A percentile compares a stretch with the other conserved stretches of the same genome.
phyloP scores from a whole-genome alignment of 1,140 invertebrate genomes.

The Daktulosphaira vitifoliae region DNA sequence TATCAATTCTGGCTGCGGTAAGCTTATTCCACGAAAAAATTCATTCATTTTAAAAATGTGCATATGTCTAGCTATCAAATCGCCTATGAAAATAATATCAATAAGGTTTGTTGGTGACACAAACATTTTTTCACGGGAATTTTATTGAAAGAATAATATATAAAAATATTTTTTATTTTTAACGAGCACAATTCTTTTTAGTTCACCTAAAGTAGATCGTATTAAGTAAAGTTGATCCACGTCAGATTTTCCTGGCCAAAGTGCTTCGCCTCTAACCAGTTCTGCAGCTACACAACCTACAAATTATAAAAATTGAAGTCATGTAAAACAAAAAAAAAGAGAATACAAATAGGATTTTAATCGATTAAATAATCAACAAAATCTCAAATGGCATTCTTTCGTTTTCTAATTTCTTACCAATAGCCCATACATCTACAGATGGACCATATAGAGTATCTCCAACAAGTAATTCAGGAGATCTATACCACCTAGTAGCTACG shows the following conservation, averaged over 20 bases:
- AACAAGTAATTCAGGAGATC: slow-evolving; percentile 90
- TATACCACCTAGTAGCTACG: slow-evolving; percentile 97
- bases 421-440: slow-evolving; percentile 96
- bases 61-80: slow-evolving; percentile 87
- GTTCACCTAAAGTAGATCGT: slow-evolving; percentile 62
- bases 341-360: no score
- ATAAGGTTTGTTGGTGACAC: no score
- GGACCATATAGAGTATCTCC: slow-evolving; percentile 96
- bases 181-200: background rate
- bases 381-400: no score
- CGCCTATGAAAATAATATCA: slow-evolving; percentile 48
- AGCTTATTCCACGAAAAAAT: slow-evolving; percentile 84
- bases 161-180: no score
- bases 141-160: no score
- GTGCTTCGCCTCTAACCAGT: slow-evolving; percentile 83
- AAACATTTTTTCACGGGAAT: no score
- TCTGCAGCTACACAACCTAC: slow-evolving; percentile 90
- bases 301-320: background rate
- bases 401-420: no score
- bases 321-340: no score
- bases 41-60: slow-evolving; percentile 91
- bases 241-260: slow-evolving; percentile 98
- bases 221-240: slow-evolving; percentile 97
- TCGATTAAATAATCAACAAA: no score
- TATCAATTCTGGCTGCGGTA: slow-evolving; percentile 79